Base-by-base conservation (phyloP, 2,888 invertebrate genomes). In the Tholera decimalis region DNA sequence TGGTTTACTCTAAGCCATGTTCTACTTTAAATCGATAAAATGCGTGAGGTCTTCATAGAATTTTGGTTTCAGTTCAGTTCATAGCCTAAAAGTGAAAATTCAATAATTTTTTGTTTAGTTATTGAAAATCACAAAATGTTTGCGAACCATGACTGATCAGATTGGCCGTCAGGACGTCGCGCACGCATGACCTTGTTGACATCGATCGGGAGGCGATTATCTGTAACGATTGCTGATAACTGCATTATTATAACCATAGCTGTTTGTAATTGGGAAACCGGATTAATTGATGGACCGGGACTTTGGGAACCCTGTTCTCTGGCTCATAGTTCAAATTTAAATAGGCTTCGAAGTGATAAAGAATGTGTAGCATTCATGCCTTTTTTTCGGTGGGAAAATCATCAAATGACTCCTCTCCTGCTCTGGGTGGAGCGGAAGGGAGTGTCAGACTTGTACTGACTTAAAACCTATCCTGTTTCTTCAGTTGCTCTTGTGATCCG, bases 171-270 rank as follows among this genome's bases (percentile, higher is more conserved):
- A 37, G 24, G 59, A 39, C 73, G 80, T 72, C 49, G 71, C 77
- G 83, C 77, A 83, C 83, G 83, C 77, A 77, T 73, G 73, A 79
- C 61, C 77, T 68, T 73, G 63, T 79, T 82, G 83, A 74, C 79
- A 82, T 68, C 73, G 66, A 73, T 73, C 35, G 64, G n/a, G 24
- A 49, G 43, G 39, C 53, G 56, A 54, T 63, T 56, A 43, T 56
- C 63, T 62, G 55, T 47, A 33, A 62, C 46, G 15, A 24, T 43
- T 39, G 15, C 28, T 43, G 44, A 55, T 55, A 73, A 78, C 62
- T 73, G 79, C 55, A 73, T 73, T 54, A 65, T 53, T 35, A 43
- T 59, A 73, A 62, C 58, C 61, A 44, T 61, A 57, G 59, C 54
- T 65, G 65, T 44, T 70, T 59, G 54, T 55, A 76, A 71, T 76